phyloP scores from a whole-genome alignment of 2,888 invertebrate genomes.

The Cabera pusaria region DNA sequence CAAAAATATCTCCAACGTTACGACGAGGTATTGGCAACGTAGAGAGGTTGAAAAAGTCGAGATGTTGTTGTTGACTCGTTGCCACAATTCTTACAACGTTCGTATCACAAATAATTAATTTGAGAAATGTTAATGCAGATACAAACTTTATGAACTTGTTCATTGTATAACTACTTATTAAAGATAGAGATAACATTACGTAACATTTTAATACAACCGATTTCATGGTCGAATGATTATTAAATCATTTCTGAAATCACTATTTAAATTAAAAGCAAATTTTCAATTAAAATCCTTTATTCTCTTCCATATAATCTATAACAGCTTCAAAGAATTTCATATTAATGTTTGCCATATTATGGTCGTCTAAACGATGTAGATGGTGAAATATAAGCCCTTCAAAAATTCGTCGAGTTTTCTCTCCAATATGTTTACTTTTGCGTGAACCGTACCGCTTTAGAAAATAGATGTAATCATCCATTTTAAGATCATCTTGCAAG shows the following conservation, averaged over 20 bases:
- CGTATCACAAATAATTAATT: constrained; percentile 4
- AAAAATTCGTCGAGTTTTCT: constrained; percentile 47
- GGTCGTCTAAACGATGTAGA: constrained; percentile 37
- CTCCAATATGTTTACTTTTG: constrained; percentile 36
- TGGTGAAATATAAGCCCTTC: constrained; percentile 43
- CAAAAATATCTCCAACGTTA: constrained; percentile 45
- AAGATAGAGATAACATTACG: too few relatives aligned
- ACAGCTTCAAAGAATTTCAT: constrained; percentile 50
- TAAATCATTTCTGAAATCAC: constrained; percentile 24
- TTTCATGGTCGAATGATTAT: constrained; percentile 35
- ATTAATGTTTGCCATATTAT: constrained; percentile 38
- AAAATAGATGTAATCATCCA: constrained; percentile 56
- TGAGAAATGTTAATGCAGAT: constrained; percentile 11
- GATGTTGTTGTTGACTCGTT: too few relatives aligned
- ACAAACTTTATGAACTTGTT: constrained; percentile 8
- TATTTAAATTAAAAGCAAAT: constrained; percentile 19
- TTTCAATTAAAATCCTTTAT: constrained; percentile 27
- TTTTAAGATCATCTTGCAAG: constrained; percentile 37
- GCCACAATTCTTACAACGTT: too few relatives aligned
- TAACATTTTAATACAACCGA: constrained; percentile 23
- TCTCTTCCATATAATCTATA: constrained; percentile 45
- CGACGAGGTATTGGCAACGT: neutral
- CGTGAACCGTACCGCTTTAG: constrained; percentile 48
- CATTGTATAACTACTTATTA: neutral
- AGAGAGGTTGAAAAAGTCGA: too few relatives aligned